These are phyloP conservation scores for Tupaia tana DNA, from an alignment of 2,113 vertebrate species.

Conservation along the genomic window DNA sequence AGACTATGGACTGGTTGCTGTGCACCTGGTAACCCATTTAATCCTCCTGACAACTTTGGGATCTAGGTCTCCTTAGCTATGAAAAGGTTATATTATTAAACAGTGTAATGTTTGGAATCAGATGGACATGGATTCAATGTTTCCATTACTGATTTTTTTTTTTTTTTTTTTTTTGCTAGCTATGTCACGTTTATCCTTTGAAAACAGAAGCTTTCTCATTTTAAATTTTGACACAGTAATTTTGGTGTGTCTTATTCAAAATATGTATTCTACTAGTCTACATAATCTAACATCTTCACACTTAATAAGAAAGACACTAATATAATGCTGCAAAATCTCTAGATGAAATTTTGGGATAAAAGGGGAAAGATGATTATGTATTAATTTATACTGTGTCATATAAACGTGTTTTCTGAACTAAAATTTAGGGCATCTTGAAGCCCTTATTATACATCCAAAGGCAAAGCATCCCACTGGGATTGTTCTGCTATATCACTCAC, in stretches of 20 bases:
- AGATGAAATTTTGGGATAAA: not conserved
- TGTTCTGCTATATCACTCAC: not conserved
- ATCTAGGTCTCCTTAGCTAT: conserved; percentile 23
- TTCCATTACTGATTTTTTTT: not conserved
- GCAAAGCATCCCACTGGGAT: not conserved
- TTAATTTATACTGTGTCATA: not conserved
- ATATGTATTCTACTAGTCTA: not conserved
- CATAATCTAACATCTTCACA: not conserved
- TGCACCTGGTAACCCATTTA: conserved; percentile 32
- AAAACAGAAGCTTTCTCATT: not conserved
- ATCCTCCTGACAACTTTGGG: conserved; percentile 49
- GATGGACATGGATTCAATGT: not conserved
- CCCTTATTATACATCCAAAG: not conserved
- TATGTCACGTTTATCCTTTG: too few species aligned
- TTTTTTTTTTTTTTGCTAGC: not conserved
- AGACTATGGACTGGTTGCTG: not conserved
- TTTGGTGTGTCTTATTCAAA: not conserved
- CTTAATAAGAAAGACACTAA: not conserved
- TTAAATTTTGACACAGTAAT: not conserved
- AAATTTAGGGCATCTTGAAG: conserved; percentile 8
- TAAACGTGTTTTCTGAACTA: not conserved
- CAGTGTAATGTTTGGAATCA: not conserved
- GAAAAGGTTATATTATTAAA: conserved; percentile 50
- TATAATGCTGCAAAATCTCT: not conserved
- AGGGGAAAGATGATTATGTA: not conserved